A percentile compares a stretch with the other conserved stretches of the same genome.
Evolutionary conservation across 2,888 invertebrate species (phyloP).

Genomic region (Rhopalosiphum nymphaeae): DNA sequence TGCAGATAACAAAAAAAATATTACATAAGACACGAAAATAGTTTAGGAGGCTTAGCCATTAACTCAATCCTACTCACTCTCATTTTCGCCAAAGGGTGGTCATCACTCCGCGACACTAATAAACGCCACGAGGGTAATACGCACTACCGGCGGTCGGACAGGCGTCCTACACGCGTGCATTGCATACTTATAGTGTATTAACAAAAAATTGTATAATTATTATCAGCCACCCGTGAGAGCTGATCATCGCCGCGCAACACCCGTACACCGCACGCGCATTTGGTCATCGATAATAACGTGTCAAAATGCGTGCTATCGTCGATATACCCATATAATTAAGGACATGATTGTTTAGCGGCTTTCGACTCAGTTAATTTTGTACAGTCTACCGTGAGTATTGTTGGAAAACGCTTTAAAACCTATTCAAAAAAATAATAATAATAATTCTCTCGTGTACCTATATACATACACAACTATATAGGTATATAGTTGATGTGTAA

Average conservation of each 20-base stretch:
- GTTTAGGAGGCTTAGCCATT: too few relatives aligned
- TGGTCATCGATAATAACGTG: constrained; percentile 59
- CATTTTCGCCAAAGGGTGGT: too few relatives aligned
- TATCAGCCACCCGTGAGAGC: constrained; percentile 28
- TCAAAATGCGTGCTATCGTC: constrained; percentile 33
- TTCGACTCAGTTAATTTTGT: constrained; percentile 62
- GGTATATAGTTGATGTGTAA: background rate
- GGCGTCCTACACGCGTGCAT: background rate
- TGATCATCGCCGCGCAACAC: constrained; percentile 18
- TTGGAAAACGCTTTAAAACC: constrained; percentile 63
- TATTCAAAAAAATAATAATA: constrained; percentile 53
- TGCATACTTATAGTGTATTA: background rate
- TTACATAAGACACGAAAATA: too few relatives aligned
- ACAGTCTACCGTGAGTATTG: constrained; percentile 59
- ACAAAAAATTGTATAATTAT: background rate
- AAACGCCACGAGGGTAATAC: too few relatives aligned
- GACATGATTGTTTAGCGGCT: constrained; percentile 60
- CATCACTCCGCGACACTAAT: too few relatives aligned
- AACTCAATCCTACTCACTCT: too few relatives aligned
- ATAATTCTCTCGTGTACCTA: constrained; percentile 37
- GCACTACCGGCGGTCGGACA: too few relatives aligned
- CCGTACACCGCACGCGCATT: constrained; percentile 30
- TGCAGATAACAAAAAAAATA: too few relatives aligned
- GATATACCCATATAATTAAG: constrained; percentile 55
- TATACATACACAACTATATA: background rate